phyloP scores from a whole-genome alignment of 1,140 invertebrate species.

The Leptopilina boulardi region DNA sequence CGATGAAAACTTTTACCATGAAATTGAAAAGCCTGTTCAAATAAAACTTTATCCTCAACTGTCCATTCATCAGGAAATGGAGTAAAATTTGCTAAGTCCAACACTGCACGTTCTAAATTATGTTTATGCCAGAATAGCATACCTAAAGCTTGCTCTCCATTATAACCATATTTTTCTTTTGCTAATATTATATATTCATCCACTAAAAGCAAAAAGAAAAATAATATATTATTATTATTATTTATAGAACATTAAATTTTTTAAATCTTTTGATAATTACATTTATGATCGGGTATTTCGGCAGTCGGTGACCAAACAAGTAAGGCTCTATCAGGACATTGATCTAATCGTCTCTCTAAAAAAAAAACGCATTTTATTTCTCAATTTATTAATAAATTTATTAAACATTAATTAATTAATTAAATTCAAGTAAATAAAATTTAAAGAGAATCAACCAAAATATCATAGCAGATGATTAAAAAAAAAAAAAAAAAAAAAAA shows the following conservation, averaged over 20 bases:
- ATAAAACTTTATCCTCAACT: constrained; percentile 97
- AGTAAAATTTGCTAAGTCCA: constrained; percentile 97
- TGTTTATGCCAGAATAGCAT: constrained; percentile 99
- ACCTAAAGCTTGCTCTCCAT: constrained; percentile 96
- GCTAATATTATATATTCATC: constrained; percentile 96
- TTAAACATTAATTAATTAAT: background rate
- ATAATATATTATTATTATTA: constrained; percentile 41
- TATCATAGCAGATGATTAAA: too few species aligned
- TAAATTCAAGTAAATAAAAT: constrained; percentile 23
- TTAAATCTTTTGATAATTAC: constrained; percentile 79
- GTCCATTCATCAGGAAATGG: constrained; percentile 99
- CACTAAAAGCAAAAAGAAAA: constrained; percentile 79
- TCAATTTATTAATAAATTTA: background rate
- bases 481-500: too few species aligned
- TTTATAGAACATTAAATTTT: constrained; percentile 1
- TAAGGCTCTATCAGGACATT: constrained; percentile 87
- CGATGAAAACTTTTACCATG: constrained; percentile 98
- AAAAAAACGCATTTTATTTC: constrained; percentile 38
- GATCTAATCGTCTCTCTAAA: constrained; percentile 70
- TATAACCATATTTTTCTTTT: constrained; percentile 99
- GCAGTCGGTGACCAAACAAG: constrained; percentile 96
- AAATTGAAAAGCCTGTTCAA: constrained; percentile 98
- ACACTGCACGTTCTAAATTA: constrained; percentile 92
- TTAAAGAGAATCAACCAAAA: too few species aligned
- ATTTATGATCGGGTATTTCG: constrained; percentile 89